Base-by-base conservation (phyloP, 2,113 vertebrate genomes). In the Alces alces region DNA sequence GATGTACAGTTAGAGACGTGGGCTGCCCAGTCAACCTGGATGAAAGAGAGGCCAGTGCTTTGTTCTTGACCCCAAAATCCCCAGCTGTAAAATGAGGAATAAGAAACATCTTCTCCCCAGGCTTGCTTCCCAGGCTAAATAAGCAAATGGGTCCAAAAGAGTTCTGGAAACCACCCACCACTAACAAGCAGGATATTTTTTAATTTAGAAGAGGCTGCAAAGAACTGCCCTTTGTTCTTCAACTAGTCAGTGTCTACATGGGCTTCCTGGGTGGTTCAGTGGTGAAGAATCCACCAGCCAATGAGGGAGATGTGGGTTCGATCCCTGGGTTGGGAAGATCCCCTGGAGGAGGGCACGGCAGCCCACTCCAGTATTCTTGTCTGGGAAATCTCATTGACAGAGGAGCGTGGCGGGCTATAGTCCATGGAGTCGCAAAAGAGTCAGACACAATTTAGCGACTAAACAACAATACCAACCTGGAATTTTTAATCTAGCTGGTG, bases 261-360 rank as follows among this genome's bases (percentile, higher is more conserved):
- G 39, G 12, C 70, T 76, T 76, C 70, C 23, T 6, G 3, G 70
- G 23, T 43, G 39, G 70, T 27, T 76, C 70, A 76, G 36, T 3
- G 11, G 66, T 73, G 66, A 73, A 73, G 36, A 73, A 73, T 73
- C n/a, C 66, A 39, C 36, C 36, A 39, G 5, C 66, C 66, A 73
- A 13, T 6, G 66, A 1, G 0, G 1, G 70, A 73, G 21, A 73
- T 0, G 1, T 0, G 0, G 21, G 21, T 43, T 73, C 0, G 1
- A 7, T 43, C 21, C 6, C 12, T 76, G 39, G 70, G 70, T 76
- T 3, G 1, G 70, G 70, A 76, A 76, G 70, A 76, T 76, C 39
- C 70, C 39, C 39, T 76, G 39, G 70, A 43, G 70, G 39, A 43
- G 23, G 70, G 30, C 36, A 27, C 13, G 12, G 39, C 70, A 76